Percentiles rank a stretch among this genome's conserved stretches.
Conservation (phyloP, 2,797 vertebrate genomes). For the Gambusia yucatana region DNA sequence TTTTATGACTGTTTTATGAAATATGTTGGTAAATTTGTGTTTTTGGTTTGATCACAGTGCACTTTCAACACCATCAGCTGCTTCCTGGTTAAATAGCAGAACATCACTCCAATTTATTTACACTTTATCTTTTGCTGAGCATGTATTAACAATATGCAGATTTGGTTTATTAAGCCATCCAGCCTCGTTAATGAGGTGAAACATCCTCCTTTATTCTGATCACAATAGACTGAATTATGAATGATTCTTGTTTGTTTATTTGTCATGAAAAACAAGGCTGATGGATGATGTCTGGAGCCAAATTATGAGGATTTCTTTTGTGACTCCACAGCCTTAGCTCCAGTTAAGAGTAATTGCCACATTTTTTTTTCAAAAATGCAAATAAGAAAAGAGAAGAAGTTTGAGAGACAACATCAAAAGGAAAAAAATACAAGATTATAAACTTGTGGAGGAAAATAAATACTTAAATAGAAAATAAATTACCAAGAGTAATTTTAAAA, state of each 20-base stretch:
- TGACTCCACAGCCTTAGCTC: slow-evolving; percentile 10
- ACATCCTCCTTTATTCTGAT: neutral
- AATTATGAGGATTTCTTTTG: slow-evolving; percentile 18
- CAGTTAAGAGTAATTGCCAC: slow-evolving; percentile 4
- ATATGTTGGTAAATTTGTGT: neutral
- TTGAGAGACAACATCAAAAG: neutral
- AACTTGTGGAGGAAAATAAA: neutral
- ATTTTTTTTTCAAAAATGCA: slow-evolving; percentile 15
- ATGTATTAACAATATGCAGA: neutral
- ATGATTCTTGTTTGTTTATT: slow-evolving; percentile 14
- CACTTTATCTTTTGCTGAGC: neutral
- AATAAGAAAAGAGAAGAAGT: neutral
- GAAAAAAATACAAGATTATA: neutral
- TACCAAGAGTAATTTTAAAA: neutral
- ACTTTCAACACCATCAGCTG: neutral
- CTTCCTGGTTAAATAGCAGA: neutral
- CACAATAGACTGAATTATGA: slow-evolving; percentile 21
- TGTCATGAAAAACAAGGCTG: slow-evolving; percentile 5
- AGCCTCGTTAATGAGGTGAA: neutral
- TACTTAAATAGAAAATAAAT: neutral
- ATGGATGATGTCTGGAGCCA: slow-evolving; percentile 9
- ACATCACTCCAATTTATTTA: neutral
- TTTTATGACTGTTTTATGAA: neutral
- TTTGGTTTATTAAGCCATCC: neutral
- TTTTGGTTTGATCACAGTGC: neutral